Evolutionary conservation across 92 coral and sea anemone species (phyloP), one percentile per base, ranked within the genome.

Genomic region (Siderastrea siderea): DNA sequence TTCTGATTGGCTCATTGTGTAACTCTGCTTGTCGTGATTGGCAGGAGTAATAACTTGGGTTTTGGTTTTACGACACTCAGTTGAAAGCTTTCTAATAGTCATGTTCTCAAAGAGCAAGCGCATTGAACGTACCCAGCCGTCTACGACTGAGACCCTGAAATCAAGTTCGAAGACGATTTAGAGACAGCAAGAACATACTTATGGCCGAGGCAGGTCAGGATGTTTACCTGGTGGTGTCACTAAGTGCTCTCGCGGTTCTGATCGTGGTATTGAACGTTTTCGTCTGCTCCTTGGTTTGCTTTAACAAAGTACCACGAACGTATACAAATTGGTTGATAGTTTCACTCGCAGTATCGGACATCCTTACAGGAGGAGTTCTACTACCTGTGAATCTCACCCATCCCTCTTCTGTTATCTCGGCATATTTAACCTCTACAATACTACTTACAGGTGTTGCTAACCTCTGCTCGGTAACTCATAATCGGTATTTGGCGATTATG

Each of bases 401-500:
- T 5, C 95, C 97, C 3, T 70, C 95, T 3, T 91, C 95, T 1
- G 87, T 77, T 3, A 48, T 89, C 3, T 64, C 82, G 43, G 87
- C 77, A 1, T 88, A 92, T 68, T 47, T 94, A 5, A 85, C 75
- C 2, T 73, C 90, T 1, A 75, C 89, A 1, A 88, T 94, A 5
- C 79, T 94, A 4, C 84, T 89, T 4, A 85, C 94, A 44, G 98
- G 98, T 13, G 98, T 93, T 17, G 94, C 38, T 26, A 26, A 26
- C 38, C 38, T 26, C 38, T 26, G 38, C 38, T 26, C 38, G 38
- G 38, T 26, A 7, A 94, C 98, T 2, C 92, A 87, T 72, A 94
- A 94, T 65, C 90, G 98, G 19, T 92, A 83, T 61, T 49, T 92
- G 8, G 98, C 95, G 3, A 84, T 92, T 2, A 75, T 85, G 80